Evolutionary conservation across 2,888 invertebrate genomes (phyloP).

Genomic region (Drosophila emarginata): DNA sequence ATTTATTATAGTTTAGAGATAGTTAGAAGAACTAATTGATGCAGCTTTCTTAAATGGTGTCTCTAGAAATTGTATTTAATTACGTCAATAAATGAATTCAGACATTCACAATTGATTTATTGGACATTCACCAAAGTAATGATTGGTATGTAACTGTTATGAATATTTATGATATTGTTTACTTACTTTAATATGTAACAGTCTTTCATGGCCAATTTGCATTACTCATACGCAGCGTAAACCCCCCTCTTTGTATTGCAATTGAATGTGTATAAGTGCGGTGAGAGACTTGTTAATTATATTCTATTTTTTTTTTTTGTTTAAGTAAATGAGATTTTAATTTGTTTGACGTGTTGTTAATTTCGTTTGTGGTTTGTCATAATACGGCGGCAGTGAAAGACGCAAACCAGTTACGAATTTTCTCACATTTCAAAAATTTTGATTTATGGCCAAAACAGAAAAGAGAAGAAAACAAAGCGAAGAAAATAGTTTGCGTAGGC

Average conservation of each 20-base stretch:
- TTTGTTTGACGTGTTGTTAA: conserved; percentile 56
- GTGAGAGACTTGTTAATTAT: conserved; percentile 43
- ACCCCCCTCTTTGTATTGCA: conserved; percentile 24
- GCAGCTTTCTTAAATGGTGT: not conserved
- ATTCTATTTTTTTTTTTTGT: conserved; percentile 38
- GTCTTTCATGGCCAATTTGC: conserved; percentile 30
- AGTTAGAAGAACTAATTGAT: not conserved
- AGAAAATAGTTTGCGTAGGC: not conserved
- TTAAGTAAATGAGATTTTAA: conserved; percentile 44
- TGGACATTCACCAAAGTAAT: conserved; percentile 20
- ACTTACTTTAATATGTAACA: conserved; percentile 34
- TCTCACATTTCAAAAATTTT: not conserved
- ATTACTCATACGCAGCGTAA: conserved; percentile 58
- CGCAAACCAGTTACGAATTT: conserved; percentile 2
- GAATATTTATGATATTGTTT: conserved; percentile 34
- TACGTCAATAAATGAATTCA: not conserved
- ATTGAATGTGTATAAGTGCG: conserved; percentile 58
- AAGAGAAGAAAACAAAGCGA: not conserved
- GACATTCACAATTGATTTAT: not conserved
- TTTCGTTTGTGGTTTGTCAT: conserved; percentile 36
- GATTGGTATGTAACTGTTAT: conserved; percentile 17
- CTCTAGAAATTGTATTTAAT: not conserved
- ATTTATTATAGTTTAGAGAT: not conserved
- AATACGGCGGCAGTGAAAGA: not conserved
- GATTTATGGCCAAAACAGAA: conserved; percentile 1